Percentiles rank a stretch among this genome's conserved stretches.
Conservation (phyloP, 2,888 invertebrate genomes). For the Hyppa rectilinea region DNA sequence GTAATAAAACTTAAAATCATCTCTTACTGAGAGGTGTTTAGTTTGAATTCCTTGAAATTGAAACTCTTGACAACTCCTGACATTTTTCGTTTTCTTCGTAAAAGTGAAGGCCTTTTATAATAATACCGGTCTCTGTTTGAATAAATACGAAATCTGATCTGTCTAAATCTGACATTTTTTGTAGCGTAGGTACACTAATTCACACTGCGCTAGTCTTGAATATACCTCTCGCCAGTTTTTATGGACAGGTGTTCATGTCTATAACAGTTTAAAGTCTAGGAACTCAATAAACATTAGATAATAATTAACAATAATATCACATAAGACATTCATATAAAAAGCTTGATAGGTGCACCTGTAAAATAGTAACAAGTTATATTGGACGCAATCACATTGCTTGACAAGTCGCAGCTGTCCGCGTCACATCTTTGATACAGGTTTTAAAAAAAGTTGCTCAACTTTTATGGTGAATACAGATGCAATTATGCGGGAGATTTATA, state of each 20-base stretch:
- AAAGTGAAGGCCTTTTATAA: slow-evolving; percentile 10
- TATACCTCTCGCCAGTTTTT: not conserved
- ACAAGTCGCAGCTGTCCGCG: slow-evolving; percentile 47
- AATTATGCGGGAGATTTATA: slow-evolving; percentile 52
- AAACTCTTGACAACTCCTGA: slow-evolving; percentile 12
- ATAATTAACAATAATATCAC: slow-evolving; percentile 48
- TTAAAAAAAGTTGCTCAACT: slow-evolving; percentile 54
- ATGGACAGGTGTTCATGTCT: slow-evolving; percentile 26
- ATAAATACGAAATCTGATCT: slow-evolving; percentile 31
- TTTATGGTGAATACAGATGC: slow-evolving; percentile 47
- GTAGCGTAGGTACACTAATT: not conserved
- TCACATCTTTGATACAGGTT: slow-evolving; percentile 61
- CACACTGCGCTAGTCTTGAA: not conserved
- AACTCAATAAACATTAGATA: slow-evolving; percentile 34
- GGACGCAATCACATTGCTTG: slow-evolving; percentile 67
- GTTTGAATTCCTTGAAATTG: slow-evolving; percentile 23
- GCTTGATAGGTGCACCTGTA: slow-evolving; percentile 57
- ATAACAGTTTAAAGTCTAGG: slow-evolving; percentile 11
- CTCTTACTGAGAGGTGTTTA: not conserved
- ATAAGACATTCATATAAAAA: slow-evolving; percentile 49
- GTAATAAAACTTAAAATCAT: slow-evolving; percentile 24
- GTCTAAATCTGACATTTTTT: too few relatives aligned
- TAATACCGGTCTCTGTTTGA: slow-evolving; percentile 8
- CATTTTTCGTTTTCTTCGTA: slow-evolving; percentile 17
- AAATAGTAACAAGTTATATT: slow-evolving; percentile 58